phyloP scores from a whole-genome alignment of 1,140 invertebrate genomes.

The Meloidogyne chitwoodi region DNA sequence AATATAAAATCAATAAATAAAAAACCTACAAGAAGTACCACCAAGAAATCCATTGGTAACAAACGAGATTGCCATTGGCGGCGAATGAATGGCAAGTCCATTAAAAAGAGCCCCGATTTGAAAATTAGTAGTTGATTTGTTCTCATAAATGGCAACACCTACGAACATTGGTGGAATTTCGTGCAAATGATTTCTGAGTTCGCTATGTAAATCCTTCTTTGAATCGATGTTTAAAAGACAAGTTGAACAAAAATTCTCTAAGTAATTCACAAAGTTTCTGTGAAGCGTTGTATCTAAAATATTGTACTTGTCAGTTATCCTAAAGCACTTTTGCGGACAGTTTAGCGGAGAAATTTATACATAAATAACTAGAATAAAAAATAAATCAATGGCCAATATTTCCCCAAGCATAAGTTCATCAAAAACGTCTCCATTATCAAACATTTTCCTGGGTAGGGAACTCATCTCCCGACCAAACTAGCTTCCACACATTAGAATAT shows the following conservation, averaged over 20 bases:
- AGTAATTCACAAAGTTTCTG: neutral
- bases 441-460: no score
- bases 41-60: constrained; percentile 38
- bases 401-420: no score
- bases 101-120: constrained; percentile 39
- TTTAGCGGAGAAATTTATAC: no score
- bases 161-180: constrained; percentile 34
- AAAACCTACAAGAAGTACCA: constrained; percentile 12
- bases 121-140: constrained; percentile 3
- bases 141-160: constrained; percentile 25
- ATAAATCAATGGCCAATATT: no score
- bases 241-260: neutral
- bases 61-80: constrained; percentile 35
- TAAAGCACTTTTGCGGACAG: no score
- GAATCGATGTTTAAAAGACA: neutral
- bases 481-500: no score
- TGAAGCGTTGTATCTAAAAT: neutral
- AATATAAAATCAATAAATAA: neutral
- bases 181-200: neutral
- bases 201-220: neutral
- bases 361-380: no score
- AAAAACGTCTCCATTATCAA: no score
- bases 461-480: no score
- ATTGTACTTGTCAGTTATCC: no score
- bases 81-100: constrained; percentile 33